A percentile compares a stretch with the other conserved stretches of the same genome.
Conservation (phyloP, 2,888 invertebrate species). For the Xanthorhoe spadicearia region DNA sequence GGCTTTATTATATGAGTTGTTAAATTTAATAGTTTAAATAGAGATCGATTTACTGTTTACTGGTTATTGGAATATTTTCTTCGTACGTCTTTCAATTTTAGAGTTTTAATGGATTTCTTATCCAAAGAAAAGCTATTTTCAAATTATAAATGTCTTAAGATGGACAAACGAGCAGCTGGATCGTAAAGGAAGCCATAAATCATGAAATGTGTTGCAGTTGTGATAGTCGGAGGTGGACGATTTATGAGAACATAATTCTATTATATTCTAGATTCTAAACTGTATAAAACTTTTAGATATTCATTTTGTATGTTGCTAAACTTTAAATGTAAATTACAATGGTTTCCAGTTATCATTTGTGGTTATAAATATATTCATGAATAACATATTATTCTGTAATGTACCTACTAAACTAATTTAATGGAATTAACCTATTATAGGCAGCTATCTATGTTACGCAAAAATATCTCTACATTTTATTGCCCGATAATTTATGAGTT, state of each 20-base stretch:
- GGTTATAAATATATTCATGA: too few species aligned
- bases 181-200: not conserved
- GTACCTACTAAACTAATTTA: too few species aligned
- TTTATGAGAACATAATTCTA: not conserved
- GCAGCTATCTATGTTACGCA: too few species aligned
- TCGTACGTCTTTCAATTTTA: not conserved
- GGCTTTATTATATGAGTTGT: constrained; percentile 4
- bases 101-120: not conserved
- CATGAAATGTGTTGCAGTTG: constrained; percentile 2
- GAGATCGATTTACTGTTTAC: constrained; percentile 1
- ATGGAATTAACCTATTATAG: too few species aligned
- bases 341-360: too few species aligned
- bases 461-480: too few species aligned
- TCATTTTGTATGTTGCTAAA: not conserved
- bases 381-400: too few species aligned
- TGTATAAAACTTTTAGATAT: not conserved
- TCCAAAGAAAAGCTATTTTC: not conserved
- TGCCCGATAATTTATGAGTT: too few species aligned
- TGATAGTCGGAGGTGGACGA: not conserved
- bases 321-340: not conserved
- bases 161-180: not conserved
- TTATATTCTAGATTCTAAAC: not conserved
- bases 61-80: not conserved
- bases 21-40: constrained; percentile 7
- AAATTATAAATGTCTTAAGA: not conserved